Evolutionary conservation across 2,888 invertebrate genomes (phyloP), one percentile per base, ranked within the genome.

Genomic region (Colletes collaris): DNA sequence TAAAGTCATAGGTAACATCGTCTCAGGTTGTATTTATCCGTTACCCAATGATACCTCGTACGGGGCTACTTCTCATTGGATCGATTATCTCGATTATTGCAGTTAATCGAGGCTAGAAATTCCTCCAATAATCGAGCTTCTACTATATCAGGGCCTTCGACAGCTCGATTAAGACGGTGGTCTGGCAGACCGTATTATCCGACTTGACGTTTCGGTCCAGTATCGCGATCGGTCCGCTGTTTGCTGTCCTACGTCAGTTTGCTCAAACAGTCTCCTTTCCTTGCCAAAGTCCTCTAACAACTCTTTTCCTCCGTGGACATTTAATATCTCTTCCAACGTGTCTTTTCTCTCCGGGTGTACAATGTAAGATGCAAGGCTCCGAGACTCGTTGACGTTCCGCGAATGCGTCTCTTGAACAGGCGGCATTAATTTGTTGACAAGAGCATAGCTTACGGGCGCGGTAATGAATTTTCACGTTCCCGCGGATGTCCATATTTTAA

Each of bases 351-450:
- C 5, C 44, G 35, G 35, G 27, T 27, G 40, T 27, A 56, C 56
- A 56, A 35, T 56, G 56, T 19, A 35, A 46, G n/a, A 46, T 11
- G 49, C 50, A 52, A 11, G 59, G n/a, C 60, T 19, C 19, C 40
- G 8, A 52, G 19, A 19, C 13, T 16, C 52, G 62, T 73, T 50
- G 59, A 46, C 35, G 66, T 53, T 58, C 50, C 44, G 50, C 53
- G 64, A 65, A 49, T 49, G 53, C 65, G 53, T 76, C 65, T 44
- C n/a, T 8, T 11, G 10, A n/a, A 65, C 67, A 37, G 46, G 16
- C 16, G 44, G 37, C 64, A 53, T 59, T 64, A 59, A 76, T 75
- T 64, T 52, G 64, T 53, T 68, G 69, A 55, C 69, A 68, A 55
- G 50, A n/a, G 8, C 50, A 0, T 55, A 55, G 56, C 66, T 62